Evolutionary conservation across 2,113 vertebrate genomes (phyloP).

Genomic region (Artemisiospiza belli): DNA sequence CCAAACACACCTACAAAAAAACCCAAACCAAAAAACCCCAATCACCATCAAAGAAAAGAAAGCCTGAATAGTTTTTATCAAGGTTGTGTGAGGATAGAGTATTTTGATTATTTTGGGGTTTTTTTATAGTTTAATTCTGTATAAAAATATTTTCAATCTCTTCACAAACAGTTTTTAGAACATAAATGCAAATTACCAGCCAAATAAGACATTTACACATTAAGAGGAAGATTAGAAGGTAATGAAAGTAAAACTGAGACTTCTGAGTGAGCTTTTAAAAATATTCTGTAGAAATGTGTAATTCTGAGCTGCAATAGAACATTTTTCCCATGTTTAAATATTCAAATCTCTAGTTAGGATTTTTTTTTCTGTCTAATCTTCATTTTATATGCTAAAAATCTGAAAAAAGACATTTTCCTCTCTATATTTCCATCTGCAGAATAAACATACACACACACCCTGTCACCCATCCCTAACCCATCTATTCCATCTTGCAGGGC

Average conservation of each 20-base stretch:
- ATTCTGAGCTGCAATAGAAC: not conserved
- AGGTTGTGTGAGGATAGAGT: not conserved
- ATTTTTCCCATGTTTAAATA: not conserved
- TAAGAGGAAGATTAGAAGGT: not conserved
- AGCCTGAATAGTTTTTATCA: not conserved
- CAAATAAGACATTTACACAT: not conserved
- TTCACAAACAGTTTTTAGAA: not conserved
- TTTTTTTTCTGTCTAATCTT: not conserved
- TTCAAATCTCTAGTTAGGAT: not conserved
- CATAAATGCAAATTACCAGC: not conserved
- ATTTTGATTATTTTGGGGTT: fast-evolving
- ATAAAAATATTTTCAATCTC: not conserved
- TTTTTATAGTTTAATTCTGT: not conserved
- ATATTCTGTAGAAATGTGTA: not conserved
- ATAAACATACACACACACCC: fast-evolving
- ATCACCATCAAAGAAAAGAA: not conserved
- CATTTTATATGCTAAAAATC: not conserved
- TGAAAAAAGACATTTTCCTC: not conserved
- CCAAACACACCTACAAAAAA: not conserved
- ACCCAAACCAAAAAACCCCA: not conserved
- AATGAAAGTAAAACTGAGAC: not conserved
- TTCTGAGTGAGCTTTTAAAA: not conserved
- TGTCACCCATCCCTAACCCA: no score
- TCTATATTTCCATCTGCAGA: not conserved
- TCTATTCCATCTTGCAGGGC: not conserved